Evolutionary conservation across 1,140 invertebrate genomes (phyloP), one percentile per base, ranked within the genome.

Genomic region (Solen grandis): DNA sequence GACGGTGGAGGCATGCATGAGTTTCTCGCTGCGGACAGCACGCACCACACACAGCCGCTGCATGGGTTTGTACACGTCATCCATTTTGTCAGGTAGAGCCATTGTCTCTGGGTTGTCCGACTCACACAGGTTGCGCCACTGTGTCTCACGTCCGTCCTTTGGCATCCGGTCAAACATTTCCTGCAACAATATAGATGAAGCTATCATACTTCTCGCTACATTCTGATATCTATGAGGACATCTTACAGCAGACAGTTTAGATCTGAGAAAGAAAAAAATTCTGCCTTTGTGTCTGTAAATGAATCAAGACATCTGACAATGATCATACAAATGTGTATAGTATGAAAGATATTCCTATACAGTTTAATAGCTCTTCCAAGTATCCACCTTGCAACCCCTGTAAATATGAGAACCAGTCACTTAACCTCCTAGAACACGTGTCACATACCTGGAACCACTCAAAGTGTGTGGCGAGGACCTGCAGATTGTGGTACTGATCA

Each of bases 401-500:
- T n/a, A n/a, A n/a, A n/a, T n/a, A n/a, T n/a, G n/a, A n/a, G n/a
- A n/a, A n/a, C n/a, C n/a, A n/a, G n/a, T n/a, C n/a, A n/a, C n/a
- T n/a, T n/a, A n/a, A n/a, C n/a, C n/a, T n/a, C n/a, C n/a, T n/a
- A n/a, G n/a, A 10, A 59, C 55, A 22, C 10, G 27, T 59, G 8
- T 10, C 22, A 0, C 22, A 55, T 65, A 86, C 62, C 57, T 76
- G 81, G 84, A 88, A 90, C 86, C 87, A 90, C 35, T 88, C 85
- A 77, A 87, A 88, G 50, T 90, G 83, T 33, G 83, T 86, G 13
- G 88, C 89, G 10, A 90, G 81, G 10, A 86, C 84, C 85, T 92
- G 91, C n/a, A 92, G 82, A 72, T 92, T 92, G 75, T 89, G 84
- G 84, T 90, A 92, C 85, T 91, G 90, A 36, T 92, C 92, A 76